A percentile compares a stretch with the other conserved stretches of the same genome.
Conservation (phyloP, 2,113 vertebrate genomes). For the Pelodiscus sinensis region DNA sequence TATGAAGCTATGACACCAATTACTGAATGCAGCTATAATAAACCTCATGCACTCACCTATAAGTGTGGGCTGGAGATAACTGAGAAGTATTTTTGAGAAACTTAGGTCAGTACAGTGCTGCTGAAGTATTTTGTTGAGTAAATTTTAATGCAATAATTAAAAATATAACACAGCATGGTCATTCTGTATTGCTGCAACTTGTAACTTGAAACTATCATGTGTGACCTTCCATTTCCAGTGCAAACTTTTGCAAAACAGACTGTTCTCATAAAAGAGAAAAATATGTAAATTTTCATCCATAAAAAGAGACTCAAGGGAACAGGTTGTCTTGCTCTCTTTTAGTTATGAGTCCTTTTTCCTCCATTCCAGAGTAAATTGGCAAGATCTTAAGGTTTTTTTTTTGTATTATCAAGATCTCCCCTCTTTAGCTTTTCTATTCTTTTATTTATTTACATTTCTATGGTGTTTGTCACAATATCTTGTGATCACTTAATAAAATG, state of each 20-base stretch:
- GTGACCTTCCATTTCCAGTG: not conserved
- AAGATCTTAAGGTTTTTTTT: not conserved
- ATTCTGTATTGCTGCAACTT: not conserved
- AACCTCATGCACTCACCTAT: not conserved
- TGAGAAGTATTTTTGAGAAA: not conserved
- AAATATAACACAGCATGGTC: not conserved
- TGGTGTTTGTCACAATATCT: accelerated
- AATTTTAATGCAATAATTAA: not conserved
- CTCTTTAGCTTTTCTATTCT: not conserved
- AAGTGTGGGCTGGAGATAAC: not conserved
- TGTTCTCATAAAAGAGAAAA: not conserved
- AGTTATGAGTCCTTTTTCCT: not conserved
- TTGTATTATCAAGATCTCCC: not conserved
- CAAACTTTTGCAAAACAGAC: not conserved
- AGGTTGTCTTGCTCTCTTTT: not conserved
- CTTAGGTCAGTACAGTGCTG: not conserved
- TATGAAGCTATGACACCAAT: not conserved
- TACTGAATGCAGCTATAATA: not conserved
- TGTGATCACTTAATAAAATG: not conserved
- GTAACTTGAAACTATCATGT: not conserved
- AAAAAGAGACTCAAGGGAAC: not conserved
- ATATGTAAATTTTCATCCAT: not conserved
- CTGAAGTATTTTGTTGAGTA: not conserved
- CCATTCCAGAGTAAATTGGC: not conserved
- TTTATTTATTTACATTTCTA: not conserved